Evolutionary conservation across 2,888 invertebrate genomes (phyloP).

Genomic region (Tillus elongatus): DNA sequence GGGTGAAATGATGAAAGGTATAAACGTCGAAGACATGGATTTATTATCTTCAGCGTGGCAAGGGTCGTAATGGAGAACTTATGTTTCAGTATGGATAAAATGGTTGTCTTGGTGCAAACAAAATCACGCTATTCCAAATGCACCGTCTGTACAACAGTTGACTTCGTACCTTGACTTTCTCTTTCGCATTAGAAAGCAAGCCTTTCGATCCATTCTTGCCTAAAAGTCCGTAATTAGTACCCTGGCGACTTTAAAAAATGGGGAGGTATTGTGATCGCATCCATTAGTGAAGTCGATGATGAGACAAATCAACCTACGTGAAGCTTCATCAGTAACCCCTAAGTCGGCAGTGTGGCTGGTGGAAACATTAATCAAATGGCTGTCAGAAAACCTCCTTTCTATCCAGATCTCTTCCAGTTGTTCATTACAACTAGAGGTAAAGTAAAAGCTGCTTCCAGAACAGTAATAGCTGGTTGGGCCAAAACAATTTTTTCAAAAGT

Average conservation of each 20-base stretch:
- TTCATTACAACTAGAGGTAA: constrained; percentile 11
- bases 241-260: neutral
- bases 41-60: neutral
- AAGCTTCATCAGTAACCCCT: too few species aligned
- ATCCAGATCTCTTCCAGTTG: too few species aligned
- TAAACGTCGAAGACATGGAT: neutral
- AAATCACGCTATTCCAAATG: neutral
- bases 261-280: neutral
- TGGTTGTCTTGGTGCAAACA: neutral
- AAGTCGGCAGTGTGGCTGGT: neutral
- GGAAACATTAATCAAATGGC: neutral
- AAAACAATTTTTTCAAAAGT: constrained; percentile 5
- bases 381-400: too few species aligned
- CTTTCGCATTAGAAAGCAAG: neutral
- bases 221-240: constrained; percentile 3
- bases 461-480: constrained; percentile 10
- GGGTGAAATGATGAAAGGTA: neutral
- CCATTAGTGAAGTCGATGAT: neutral
- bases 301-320: too few species aligned
- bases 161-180: neutral
- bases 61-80: neutral
- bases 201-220: neutral
- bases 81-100: neutral
- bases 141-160: neutral
- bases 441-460: constrained; percentile 8